Evolutionary conservation across 2,797 vertebrate genomes (phyloP).

Genomic region (Diglossa cyanea): DNA sequence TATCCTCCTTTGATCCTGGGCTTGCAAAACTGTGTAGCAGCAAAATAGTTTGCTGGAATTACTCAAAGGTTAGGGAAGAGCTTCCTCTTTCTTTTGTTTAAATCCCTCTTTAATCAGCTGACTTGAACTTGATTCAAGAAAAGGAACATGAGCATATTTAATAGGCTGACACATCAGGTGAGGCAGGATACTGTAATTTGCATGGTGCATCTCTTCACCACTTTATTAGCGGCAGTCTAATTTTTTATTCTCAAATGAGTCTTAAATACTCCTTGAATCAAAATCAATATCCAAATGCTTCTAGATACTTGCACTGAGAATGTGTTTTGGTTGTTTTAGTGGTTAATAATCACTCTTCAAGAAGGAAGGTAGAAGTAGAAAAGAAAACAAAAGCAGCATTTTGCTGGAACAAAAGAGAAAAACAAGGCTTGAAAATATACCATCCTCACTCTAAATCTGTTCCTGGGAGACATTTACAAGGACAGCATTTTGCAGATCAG

Average conservation of each 20-base stretch:
- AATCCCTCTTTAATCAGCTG: background rate
- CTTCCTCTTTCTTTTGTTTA: background rate
- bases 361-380: background rate
- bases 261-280: background rate
- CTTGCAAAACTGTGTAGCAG: background rate
- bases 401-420: background rate
- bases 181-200: background rate
- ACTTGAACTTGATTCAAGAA: background rate
- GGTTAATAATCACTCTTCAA: background rate
- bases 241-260: background rate
- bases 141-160: background rate
- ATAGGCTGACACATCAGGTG: background rate
- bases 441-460: background rate
- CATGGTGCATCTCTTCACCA: background rate
- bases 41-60: background rate
- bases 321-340: background rate
- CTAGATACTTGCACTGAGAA: background rate
- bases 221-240: background rate
- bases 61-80: background rate
- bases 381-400: background rate
- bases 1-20: background rate
- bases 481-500: background rate
- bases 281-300: background rate
- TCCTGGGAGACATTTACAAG: slow-evolving; percentile 14
- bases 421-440: background rate